Base-by-base conservation (phyloP, 2,797 vertebrate genomes). In the Acropternis orthonyx region DNA sequence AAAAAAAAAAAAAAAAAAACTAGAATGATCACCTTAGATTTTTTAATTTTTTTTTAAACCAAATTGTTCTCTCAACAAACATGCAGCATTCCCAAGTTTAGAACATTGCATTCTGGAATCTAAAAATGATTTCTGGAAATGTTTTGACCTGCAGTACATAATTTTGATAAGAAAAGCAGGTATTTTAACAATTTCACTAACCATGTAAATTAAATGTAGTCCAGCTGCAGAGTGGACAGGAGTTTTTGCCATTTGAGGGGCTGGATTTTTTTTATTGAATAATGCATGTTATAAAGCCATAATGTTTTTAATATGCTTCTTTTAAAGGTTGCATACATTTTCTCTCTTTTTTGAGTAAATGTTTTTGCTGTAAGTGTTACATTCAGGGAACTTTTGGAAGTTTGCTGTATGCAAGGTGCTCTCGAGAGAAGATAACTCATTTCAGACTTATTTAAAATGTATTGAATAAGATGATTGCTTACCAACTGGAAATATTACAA, bases 401-500 rank as follows among this genome's bases (percentile, higher is more conserved):
- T 82, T 72, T 66, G 28, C 59, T 34, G 5, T 46, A 59, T 10
- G 44, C 8, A 17, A 52, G 24, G 26, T 85, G 14, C 32, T 87
- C 71, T 81, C 52, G 28, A 67, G 56, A 67, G 59, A 84, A 69
- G n/a, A 74, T 43, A 88, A 89, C 27, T 88, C 0, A 0, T 90
- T 96, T 92, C 77, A 74, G 37, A 73, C 24, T 93, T 76, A 52
- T 32, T 90, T 88, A 77, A 91, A 93, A 86, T 90, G 36, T 81
- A 84, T 86, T 0, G 0, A 81, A 81, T 78, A 56, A 58, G 17
- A 66, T 1, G 12, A 71, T 49, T 88, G 24, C 66, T 88, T 87
- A 41, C 44, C 67, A 84, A 46, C 43, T 59, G 43, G 28, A 80
- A 87, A 69, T 79, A 81, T 41, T 85, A 44, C 26, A 24, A 32